Evolutionary conservation across 2,113 vertebrate species (phyloP).

Genomic region (Salvelinus sp.): DNA sequence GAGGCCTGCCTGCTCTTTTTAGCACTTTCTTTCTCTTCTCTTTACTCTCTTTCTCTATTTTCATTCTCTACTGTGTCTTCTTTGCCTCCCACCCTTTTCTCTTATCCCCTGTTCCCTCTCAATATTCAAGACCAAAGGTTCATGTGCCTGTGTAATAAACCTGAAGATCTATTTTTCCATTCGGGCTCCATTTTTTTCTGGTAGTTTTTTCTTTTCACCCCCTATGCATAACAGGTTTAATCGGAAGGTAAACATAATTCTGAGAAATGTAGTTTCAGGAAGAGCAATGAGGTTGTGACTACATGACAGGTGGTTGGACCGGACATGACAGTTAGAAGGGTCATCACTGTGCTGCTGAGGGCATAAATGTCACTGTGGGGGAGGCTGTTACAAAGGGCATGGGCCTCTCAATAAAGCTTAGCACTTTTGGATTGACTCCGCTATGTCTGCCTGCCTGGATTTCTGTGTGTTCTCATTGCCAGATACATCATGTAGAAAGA

Average conservation of each 20-base stretch:
- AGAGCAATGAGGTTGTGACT: slow-evolving; percentile 45
- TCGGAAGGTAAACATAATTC: slow-evolving; percentile 35
- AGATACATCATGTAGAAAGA: background rate
- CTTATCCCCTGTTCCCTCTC: too few species aligned
- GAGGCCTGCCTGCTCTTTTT: slow-evolving; percentile 61
- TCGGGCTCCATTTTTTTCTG: background rate
- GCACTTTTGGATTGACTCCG: slow-evolving; percentile 33
- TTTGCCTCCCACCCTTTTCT: too few species aligned
- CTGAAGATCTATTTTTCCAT: too few species aligned
- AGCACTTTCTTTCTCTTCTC: slow-evolving; percentile 53
- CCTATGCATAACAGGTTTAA: slow-evolving; percentile 27
- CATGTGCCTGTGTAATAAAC: too few species aligned
- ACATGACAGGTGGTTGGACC: slow-evolving; percentile 38
- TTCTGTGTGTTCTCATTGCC: background rate
- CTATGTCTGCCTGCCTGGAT: slow-evolving; percentile 14
- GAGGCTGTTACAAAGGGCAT: slow-evolving; percentile 21
- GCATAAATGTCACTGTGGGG: slow-evolving; percentile 50
- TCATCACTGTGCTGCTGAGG: slow-evolving; percentile 2
- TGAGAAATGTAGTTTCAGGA: slow-evolving; percentile 53
- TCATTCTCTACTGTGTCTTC: background rate
- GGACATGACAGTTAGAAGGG: background rate
- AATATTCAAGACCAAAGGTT: too few species aligned
- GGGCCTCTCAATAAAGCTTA: too few species aligned
- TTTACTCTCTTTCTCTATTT: background rate
- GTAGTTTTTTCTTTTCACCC: background rate